phyloP scores from a whole-genome alignment of 2,888 invertebrate species.

The Drosophila macrothrix region DNA sequence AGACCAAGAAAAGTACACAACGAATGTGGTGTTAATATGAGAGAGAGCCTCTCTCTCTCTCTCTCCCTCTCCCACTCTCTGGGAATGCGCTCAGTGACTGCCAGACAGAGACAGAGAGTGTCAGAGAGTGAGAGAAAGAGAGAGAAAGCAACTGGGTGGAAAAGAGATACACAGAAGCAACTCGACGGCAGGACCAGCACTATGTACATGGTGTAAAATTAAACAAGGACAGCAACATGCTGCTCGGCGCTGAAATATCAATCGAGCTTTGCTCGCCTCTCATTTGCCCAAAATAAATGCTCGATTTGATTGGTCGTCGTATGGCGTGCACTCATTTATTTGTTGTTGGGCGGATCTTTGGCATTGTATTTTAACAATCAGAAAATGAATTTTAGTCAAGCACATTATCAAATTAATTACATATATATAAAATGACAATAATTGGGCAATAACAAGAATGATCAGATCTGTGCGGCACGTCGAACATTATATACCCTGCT shows the following conservation, averaged over 20 bases:
- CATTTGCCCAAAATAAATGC: conserved; percentile 38
- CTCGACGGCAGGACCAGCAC: conserved; percentile 2
- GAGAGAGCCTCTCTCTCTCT: conserved; percentile 3
- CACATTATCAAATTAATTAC: conserved; percentile 13
- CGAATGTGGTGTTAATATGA: conserved; percentile 29
- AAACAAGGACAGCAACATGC: conserved; percentile 34
- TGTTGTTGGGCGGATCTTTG: conserved; percentile 32
- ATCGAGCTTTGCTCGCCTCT: conserved; percentile 29
- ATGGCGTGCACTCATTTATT: conserved; percentile 13
- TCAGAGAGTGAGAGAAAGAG: conserved; percentile 15
- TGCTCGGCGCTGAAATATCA: conserved; percentile 16
- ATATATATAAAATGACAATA: background rate
- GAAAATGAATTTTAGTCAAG: conserved; percentile 12
- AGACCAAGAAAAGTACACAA: conserved; percentile 39
- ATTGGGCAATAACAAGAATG: background rate
- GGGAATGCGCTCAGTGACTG: conserved; percentile 9
- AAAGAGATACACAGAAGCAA: conserved; percentile 10
- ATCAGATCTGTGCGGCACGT: background rate
- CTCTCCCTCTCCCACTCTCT: background rate
- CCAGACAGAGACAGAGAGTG: conserved; percentile 1
- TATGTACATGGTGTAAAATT: background rate
- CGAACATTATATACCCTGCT: background rate
- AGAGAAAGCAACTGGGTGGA: conserved; percentile 11
- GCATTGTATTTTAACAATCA: conserved; percentile 32
- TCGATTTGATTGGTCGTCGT: conserved; percentile 36